A percentile compares a stretch with the other conserved stretches of the same genome.
These are phyloP conservation scores for Prunella fulvescens DNA, from an alignment of 2,113 vertebrate genomes.

Conservation along the genomic window DNA sequence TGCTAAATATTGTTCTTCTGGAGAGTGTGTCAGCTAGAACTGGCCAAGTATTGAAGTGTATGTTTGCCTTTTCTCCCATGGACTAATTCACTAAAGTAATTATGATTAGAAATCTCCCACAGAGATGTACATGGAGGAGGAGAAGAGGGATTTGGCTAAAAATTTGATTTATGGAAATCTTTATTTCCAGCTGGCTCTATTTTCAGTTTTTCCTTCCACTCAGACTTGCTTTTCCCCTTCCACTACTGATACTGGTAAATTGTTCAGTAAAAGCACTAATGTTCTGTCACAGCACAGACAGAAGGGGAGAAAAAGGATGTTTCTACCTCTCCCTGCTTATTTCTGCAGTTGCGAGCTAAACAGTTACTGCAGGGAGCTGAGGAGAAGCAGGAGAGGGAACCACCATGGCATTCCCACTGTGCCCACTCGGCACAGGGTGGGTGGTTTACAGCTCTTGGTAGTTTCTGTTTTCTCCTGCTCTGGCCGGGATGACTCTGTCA, in stretches of 20 bases:
- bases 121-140: not conserved
- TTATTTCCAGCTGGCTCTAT: not conserved
- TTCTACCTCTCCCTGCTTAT: not conserved
- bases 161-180: not conserved
- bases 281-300: not conserved
- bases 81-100: slow-evolving; percentile 29
- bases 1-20: slow-evolving; percentile 27
- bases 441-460: not conserved
- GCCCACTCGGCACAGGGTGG: rapidly evolving
- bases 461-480: not conserved
- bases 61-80: slow-evolving; percentile 6
- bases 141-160: not conserved
- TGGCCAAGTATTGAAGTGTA: not conserved
- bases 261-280: not conserved
- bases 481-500: not conserved
- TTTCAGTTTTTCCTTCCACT: not conserved
- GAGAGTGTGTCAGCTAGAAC: not conserved
- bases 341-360: not conserved
- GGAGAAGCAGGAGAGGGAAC: not conserved
- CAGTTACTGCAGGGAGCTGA: not conserved
- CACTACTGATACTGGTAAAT: not conserved
- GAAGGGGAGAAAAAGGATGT: not conserved
- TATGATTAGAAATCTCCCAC: slow-evolving; percentile 6
- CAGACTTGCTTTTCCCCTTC: not conserved
- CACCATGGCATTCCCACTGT: not conserved